Evolutionary conservation across 2,888 invertebrate species (phyloP).

Genomic region (Pteria penguin): DNA sequence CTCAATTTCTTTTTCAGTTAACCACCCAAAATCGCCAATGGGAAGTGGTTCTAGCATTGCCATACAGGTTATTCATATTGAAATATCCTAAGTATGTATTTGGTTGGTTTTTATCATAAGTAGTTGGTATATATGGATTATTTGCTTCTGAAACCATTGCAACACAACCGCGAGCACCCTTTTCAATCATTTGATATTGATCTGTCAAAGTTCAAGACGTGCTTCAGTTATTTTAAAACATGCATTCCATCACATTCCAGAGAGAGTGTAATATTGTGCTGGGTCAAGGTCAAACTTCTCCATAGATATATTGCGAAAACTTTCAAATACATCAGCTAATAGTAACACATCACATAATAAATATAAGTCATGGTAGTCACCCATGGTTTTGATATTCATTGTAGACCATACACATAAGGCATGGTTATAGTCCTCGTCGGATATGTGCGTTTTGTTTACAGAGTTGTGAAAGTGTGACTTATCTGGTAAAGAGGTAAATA

Average conservation of each 20-base stretch:
- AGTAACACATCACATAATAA: slow-evolving; percentile 63
- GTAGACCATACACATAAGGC: slow-evolving; percentile 49
- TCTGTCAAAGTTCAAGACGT: neutral
- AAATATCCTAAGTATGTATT: slow-evolving; percentile 10
- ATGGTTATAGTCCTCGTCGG: slow-evolving; percentile 54
- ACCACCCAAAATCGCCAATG: neutral
- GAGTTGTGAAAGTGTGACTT: slow-evolving; percentile 48
- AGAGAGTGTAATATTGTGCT: neutral
- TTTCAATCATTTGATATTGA: slow-evolving; percentile 47
- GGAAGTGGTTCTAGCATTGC: slow-evolving; percentile 13
- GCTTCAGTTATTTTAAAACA: slow-evolving; percentile 52
- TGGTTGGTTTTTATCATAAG: neutral
- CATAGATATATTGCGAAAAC: neutral
- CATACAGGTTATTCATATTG: slow-evolving; percentile 22
- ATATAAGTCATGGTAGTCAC: slow-evolving; percentile 56
- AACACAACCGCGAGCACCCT: slow-evolving; percentile 59
- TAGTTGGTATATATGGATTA: slow-evolving; percentile 7
- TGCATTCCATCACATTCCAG: slow-evolving; percentile 60
- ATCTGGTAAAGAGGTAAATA: slow-evolving; percentile 8
- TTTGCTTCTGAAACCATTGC: slow-evolving; percentile 20
- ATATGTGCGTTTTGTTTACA: slow-evolving; percentile 34
- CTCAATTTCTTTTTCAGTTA: slow-evolving; percentile 1
- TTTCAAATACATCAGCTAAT: slow-evolving; percentile 73
- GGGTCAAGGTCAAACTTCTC: slow-evolving; percentile 24
- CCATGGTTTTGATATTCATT: slow-evolving; percentile 42